These are phyloP conservation scores for Netelia fuscicornis DNA, from an alignment of 2,888 invertebrate genomes.

Conservation along the genomic window DNA sequence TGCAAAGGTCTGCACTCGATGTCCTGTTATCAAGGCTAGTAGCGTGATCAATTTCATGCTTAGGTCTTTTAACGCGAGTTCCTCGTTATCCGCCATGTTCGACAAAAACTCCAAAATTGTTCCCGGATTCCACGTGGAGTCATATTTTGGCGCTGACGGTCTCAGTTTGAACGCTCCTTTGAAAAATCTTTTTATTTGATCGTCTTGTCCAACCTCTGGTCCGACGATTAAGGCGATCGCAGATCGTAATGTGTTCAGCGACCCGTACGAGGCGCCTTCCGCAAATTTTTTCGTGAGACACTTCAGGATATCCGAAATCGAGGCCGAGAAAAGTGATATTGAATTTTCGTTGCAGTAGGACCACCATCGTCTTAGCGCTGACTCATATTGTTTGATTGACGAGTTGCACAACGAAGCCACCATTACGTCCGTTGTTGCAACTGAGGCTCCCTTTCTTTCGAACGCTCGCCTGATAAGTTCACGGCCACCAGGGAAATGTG, in stretches of 20 bases:
- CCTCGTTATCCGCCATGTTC: slow-evolving; percentile 31
- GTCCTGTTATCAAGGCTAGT: slow-evolving; percentile 56
- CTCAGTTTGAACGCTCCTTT: slow-evolving; percentile 69
- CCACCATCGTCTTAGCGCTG: slow-evolving; percentile 45
- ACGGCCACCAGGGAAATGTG: too few relatives aligned
- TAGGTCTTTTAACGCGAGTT: slow-evolving; percentile 57
- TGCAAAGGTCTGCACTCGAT: slow-evolving; percentile 51
- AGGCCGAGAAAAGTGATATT: slow-evolving; percentile 27
- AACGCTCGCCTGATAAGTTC: too few relatives aligned
- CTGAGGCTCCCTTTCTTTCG: too few relatives aligned
- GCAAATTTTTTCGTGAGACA: too few relatives aligned
- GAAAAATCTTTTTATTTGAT: slow-evolving; percentile 66
- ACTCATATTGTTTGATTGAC: slow-evolving; percentile 42
- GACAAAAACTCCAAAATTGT: slow-evolving; percentile 49
- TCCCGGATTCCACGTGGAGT: slow-evolving; percentile 74
- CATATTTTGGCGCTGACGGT: slow-evolving; percentile 69
- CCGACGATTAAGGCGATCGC: slow-evolving; percentile 61
- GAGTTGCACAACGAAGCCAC: slow-evolving; percentile 31
- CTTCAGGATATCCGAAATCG: slow-evolving; percentile 39
- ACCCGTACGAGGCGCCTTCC: slow-evolving; percentile 59
- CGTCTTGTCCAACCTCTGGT: slow-evolving; percentile 15
- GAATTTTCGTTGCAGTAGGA: slow-evolving; percentile 36
- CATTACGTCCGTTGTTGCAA: background rate
- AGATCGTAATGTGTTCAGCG: slow-evolving; percentile 72
- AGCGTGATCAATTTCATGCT: slow-evolving; percentile 71